phyloP scores from a whole-genome alignment of 2,888 invertebrate species.

The Drosophila austrosaltans region DNA sequence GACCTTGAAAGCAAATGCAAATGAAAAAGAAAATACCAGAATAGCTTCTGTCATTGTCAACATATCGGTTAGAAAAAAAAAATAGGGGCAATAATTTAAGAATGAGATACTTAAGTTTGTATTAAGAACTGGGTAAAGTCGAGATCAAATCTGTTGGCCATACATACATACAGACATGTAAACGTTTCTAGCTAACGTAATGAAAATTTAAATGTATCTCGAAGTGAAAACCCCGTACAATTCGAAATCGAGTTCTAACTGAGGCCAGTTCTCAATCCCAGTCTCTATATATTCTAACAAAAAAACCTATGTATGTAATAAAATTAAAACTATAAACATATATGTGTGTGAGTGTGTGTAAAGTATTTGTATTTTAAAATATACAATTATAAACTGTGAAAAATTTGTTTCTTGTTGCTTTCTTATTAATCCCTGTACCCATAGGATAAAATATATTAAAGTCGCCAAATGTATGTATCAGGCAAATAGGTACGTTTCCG shows the following conservation, averaged over 20 bases:
- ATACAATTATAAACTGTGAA: slow-evolving; percentile 55
- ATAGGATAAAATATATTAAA: no score
- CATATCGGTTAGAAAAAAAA: slow-evolving; percentile 48
- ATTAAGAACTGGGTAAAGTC: neutral
- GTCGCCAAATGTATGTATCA: no score
- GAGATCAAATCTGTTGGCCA: neutral
- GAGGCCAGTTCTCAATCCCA: slow-evolving; percentile 1
- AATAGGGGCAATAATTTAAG: slow-evolving; percentile 28
- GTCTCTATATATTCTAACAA: slow-evolving; percentile 12
- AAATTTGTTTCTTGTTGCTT: neutral
- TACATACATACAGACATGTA: neutral
- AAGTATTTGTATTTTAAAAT: slow-evolving; percentile 70
- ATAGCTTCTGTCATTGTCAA: slow-evolving; percentile 44
- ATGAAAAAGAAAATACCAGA: slow-evolving; percentile 15
- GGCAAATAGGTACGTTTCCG: no score
- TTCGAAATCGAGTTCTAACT: neutral
- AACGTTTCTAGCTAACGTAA: neutral
- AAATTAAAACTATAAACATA: slow-evolving; percentile 59
- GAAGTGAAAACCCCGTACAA: neutral
- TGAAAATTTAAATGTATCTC: slow-evolving; percentile 1
- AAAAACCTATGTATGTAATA: slow-evolving; percentile 46
- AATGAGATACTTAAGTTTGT: slow-evolving; percentile 20
- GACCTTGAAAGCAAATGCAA: slow-evolving; percentile 13
- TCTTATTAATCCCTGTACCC: neutral
- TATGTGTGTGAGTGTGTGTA: slow-evolving; percentile 70